Evolutionary conservation across 2,797 vertebrate species (phyloP), one percentile per base, ranked within the genome.

Genomic region (Rhyacichthys aspro): DNA sequence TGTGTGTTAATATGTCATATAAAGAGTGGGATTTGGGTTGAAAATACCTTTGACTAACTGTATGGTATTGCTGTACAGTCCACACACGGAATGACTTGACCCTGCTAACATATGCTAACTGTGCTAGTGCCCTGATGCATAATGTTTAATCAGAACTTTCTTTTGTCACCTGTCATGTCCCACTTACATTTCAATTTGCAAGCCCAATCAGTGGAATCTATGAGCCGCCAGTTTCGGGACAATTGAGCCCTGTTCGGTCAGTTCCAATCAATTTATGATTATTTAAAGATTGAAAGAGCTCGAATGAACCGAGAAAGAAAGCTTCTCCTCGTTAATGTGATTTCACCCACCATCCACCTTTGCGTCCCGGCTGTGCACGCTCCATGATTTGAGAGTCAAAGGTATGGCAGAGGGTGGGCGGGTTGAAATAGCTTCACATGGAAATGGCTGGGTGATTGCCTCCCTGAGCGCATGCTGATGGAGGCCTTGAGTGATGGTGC

Each of bases 401-500:
- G 53, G 58, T 64, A 19, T 10, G 16, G 17, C 3, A 3, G 11
- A 56, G 78, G 62, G 61, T 56, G 10, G 48, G 49, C 41, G 15
- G 57, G 67, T 43, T 59, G 63, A 50, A 71, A 74, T 78, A 86
- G 74, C 59, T 55, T 72, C 64, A 59, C 74, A 87, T 86, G 82
- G 83, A 90, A 92, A 90, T 90, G 69, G 80, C 74, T 72, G 63
- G 54, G 79, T 93, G 91, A 93, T 93, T 92, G 88, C 86, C 73
- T 90, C 86, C 83, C 66, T 86, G 71, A 63, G 69, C 54, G 58
- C 47, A 33, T 84, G 73, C 67, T 82, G 78, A 86, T 90, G 78
- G 76, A 86, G 79, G 85, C 66, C 77, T 83, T 72, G 80, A 90
- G 85, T 82, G 87, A 84, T 83, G 79, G 46, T 43, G 43, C 74